Conservation (phyloP, 2,797 vertebrate species). For the Spheniscus humboldti region DNA sequence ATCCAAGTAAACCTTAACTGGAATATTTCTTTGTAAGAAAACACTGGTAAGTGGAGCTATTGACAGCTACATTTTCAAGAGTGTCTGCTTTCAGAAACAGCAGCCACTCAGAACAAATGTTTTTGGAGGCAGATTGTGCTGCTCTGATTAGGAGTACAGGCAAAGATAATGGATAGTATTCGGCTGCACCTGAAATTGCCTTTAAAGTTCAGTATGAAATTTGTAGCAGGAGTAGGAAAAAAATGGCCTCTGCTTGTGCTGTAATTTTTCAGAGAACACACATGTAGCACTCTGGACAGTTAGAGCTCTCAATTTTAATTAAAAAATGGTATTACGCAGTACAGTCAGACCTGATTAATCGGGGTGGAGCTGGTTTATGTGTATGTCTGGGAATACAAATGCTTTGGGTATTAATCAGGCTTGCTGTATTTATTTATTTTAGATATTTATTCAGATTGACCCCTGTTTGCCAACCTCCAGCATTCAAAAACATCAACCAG, state of each 20-base stretch:
- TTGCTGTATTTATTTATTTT: slow-evolving; percentile 3
- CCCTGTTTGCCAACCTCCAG: not conserved
- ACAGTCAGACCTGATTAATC: not conserved
- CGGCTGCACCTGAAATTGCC: slow-evolving; percentile 7
- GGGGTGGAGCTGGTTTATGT: not conserved
- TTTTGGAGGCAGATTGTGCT: not conserved
- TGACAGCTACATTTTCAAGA: slow-evolving; percentile 31
- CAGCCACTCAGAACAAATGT: slow-evolving; percentile 40
- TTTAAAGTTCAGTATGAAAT: slow-evolving; percentile 27
- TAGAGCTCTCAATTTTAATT: slow-evolving; percentile 22
- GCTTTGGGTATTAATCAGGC: not conserved
- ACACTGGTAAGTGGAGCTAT: slow-evolving; percentile 14
- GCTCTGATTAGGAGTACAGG: not conserved
- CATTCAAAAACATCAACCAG: not conserved
- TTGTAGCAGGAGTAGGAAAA: not conserved
- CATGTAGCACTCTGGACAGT: not conserved
- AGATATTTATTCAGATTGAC: not conserved
- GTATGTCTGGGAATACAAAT: slow-evolving; percentile 1
- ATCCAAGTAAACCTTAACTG: slow-evolving; percentile 32
- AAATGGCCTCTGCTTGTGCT: not conserved
- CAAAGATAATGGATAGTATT: slow-evolving; percentile 12
- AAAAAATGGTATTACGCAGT: not conserved
- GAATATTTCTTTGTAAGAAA: slow-evolving; percentile 59
- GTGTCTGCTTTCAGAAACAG: slow-evolving; percentile 52
- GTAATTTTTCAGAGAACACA: slow-evolving; percentile 39